These are phyloP conservation scores for Hylomyscus alleni DNA, from an alignment of 2,797 vertebrate species.

Conservation along the genomic window DNA sequence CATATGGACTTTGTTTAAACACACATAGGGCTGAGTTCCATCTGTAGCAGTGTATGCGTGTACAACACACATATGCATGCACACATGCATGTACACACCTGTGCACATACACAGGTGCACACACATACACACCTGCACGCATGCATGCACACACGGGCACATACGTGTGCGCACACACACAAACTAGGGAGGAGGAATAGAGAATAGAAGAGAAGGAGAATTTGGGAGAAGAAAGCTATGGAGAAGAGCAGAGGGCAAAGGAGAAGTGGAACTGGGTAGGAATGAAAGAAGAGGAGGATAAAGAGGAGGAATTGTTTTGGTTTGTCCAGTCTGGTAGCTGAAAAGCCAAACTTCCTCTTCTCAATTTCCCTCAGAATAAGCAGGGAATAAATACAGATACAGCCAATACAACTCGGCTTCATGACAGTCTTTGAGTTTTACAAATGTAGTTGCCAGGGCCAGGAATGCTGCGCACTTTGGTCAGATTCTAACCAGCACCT, in stretches of 20 bases:
- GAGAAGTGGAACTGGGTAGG: not conserved
- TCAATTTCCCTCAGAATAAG: not conserved
- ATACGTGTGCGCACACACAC: no score
- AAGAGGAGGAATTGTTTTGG: not conserved
- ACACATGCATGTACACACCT: no score
- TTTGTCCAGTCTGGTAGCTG: not conserved
- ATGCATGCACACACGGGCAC: not conserved
- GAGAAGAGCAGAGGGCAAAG: not conserved
- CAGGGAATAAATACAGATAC: not conserved
- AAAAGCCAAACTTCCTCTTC: not conserved
- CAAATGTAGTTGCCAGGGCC: no score
- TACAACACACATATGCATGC: not conserved
- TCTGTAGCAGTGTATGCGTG: not conserved
- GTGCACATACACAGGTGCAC: no score
- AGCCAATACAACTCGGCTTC: accelerated
- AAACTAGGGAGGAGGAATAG: not conserved
- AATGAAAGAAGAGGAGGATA: not conserved
- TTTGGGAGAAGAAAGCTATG: no score
- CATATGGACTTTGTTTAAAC: no score
- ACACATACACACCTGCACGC: no score
- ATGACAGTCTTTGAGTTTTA: no score
- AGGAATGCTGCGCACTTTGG: not conserved
- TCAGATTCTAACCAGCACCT: not conserved
- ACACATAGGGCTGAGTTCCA: not conserved
- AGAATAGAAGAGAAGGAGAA: not conserved